phyloP scores from a whole-genome alignment of 1,140 invertebrate species.

The Drosophila baimaii region DNA sequence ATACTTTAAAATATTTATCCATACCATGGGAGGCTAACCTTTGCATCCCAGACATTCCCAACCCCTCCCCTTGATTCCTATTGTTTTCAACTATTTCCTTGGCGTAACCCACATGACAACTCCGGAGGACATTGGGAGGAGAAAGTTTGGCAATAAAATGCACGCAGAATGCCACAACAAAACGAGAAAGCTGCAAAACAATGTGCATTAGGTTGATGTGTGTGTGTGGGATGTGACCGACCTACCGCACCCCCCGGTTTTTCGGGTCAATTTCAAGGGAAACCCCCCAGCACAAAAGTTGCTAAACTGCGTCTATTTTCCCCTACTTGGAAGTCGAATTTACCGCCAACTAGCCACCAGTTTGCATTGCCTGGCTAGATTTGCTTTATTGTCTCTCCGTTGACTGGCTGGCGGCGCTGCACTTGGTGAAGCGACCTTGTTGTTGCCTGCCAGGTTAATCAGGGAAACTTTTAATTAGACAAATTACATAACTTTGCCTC shows the following conservation, averaged over 20 bases:
- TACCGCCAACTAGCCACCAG: conserved; percentile 1
- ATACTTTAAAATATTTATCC: background rate
- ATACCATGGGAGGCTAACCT: background rate
- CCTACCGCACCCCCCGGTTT: background rate
- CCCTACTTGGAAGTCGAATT: conserved; percentile 12
- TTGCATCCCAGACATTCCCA: background rate
- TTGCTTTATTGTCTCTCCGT: conserved; percentile 46
- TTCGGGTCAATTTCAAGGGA: conserved; percentile 43
- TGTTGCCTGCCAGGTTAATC: conserved; percentile 47
- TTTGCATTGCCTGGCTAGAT: conserved; percentile 47
- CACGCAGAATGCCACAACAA: conserved; percentile 35
- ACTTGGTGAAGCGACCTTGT: conserved; percentile 45
- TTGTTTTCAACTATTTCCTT: conserved; percentile 21
- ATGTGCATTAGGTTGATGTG: conserved; percentile 49
- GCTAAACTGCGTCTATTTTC: conserved; percentile 33
- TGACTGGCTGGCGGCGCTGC: conserved; percentile 6
- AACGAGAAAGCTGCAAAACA: conserved; percentile 35
- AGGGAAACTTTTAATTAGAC: conserved; percentile 70
- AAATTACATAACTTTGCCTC: conserved; percentile 68
- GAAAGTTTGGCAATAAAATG: conserved; percentile 66
- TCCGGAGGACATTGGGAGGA: conserved; percentile 33
- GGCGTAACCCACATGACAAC: conserved; percentile 27
- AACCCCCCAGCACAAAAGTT: conserved; percentile 40
- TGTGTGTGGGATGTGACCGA: conserved; percentile 12
- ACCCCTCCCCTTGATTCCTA: background rate